A percentile compares a stretch with the other conserved stretches of the same genome.
phyloP scores from a whole-genome alignment of 2,113 vertebrate species.

The Empidonax alnorum region DNA sequence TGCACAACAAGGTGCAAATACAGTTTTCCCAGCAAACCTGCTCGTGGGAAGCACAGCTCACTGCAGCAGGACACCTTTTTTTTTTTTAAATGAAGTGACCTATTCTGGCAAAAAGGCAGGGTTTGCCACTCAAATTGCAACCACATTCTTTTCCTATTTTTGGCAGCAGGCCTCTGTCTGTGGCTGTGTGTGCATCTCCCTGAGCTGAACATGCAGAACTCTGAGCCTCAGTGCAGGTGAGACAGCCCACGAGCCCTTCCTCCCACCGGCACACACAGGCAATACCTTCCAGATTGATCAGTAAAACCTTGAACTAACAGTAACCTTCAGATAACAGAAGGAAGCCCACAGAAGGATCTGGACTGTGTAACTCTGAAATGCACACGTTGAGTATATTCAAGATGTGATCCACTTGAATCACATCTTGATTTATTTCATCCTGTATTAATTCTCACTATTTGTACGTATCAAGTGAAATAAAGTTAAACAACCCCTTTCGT shows the following conservation, averaged over 20 bases:
- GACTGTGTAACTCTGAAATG: background rate
- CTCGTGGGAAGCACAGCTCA: background rate
- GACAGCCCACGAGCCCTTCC: background rate
- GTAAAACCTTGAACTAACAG: background rate
- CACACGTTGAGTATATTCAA: background rate
- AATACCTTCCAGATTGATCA: background rate
- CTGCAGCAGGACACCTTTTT: background rate
- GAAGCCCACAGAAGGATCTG: background rate
- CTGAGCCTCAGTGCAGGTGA: background rate
- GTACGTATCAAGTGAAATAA: background rate
- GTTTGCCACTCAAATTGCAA: background rate
- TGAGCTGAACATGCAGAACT: background rate
- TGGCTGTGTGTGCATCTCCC: rapidly evolving
- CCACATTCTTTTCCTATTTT: background rate
- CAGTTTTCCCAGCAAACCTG: background rate
- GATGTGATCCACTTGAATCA: background rate
- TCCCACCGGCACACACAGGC: background rate
- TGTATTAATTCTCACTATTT: background rate
- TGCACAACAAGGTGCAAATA: background rate
- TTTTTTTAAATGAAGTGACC: background rate
- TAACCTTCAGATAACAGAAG: background rate
- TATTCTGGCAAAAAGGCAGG: background rate
- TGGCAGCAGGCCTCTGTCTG: background rate
- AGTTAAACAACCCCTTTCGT: background rate
- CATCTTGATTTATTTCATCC: too few relatives aligned